Base-by-base conservation (phyloP, 2,888 invertebrate species). In the Thera obeliscata region DNA sequence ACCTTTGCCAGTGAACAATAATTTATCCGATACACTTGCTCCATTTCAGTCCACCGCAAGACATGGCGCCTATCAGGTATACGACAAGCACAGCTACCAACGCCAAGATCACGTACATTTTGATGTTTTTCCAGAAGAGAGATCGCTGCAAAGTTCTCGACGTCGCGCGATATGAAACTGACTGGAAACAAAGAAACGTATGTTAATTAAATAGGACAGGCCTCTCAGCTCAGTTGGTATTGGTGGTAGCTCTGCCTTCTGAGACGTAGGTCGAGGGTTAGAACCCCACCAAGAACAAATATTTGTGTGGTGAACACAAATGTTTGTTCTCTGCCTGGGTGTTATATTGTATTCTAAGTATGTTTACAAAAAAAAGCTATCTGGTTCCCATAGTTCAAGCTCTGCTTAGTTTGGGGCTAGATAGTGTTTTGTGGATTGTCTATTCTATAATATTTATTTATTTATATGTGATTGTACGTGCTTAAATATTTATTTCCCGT, bases 91-190 rank as follows among this genome's bases (percentile, higher is more conserved):
- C 96, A 74, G 96, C 92, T 58, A 97, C 89, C 62, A 96, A 93
- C 3, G 94, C 86, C 72, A 95, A 80, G 72, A 98, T 95, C 9
- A 97, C 94, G 78, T 98, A 98, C 83, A 98, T 94, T 88, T 98
- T 98, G 12, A 98, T 95, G 84, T 98, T 98, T 88, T 98, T 98
- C 98, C 98, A 98, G 90, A 98, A 98, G 90, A 98, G 94, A 12
- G 97, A 96, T 52, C 98, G 94, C 48, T 98, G 97, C 70, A 99
- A 89, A 73, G 97, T 97, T 81, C 98, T 95, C 75, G 98, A 98
- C 3, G 96, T 96, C 79, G 96, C 96, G 78, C 97, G 96, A 91
- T 98, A 98, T 70, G 97, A 95, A 9, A 98, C 96, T 2, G 98
- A 97, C 98, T 98, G 90, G 49, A 74, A 73, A 61, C 49, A 56